Base-by-base conservation (phyloP, 2,113 vertebrate genomes). In the Phaetusa simplex region DNA sequence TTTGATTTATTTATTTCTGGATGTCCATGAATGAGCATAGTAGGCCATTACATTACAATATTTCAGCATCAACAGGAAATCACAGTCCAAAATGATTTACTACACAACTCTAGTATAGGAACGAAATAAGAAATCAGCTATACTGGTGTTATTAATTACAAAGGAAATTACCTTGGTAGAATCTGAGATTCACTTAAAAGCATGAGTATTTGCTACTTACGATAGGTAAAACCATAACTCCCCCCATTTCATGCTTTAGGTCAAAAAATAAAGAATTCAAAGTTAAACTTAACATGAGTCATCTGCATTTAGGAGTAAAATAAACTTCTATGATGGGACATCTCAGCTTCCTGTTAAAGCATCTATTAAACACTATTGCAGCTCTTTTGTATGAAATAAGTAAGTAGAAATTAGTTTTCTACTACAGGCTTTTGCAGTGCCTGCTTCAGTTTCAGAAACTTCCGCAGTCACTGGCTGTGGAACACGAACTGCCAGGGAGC, bases 1-100 rank as follows among this genome's bases (percentile, higher is more conserved):
- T 82, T 82, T 78, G 47, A 70, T 96, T 84, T 81, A 85, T 72
- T 90, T 91, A 72, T 93, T 93, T 82, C 58, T 77, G 67, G 62
- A 66, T 80, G 47, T 77, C 74, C 71, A 62, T 30, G 78, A 89
- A 89, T 7, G 30, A 92, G 38, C n/a, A 82, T 8, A 80, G 58
- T 22, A 82, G 53, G 45, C 59, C 45, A 77, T 77, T 79, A 69
- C 20, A 80, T 70, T 36, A 82, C 58, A 87, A 19, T 80, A 93
- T 67, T 88, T 93, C 70, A 86, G 53, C 26, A 80, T 40, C 70
- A 85, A 91, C 66, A 73, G 81, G 73, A 89, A 87, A 90, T 83
- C 66, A 53, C 32, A 84, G 27, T 16, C 52, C 40, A 56, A 24
- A 30, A 38, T 11, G 18, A 92, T 72, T 77, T 65, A 85, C 38